Evolutionary conservation across 2,113 vertebrate genomes (phyloP).

Genomic region (Rhabdomys dilectus): DNA sequence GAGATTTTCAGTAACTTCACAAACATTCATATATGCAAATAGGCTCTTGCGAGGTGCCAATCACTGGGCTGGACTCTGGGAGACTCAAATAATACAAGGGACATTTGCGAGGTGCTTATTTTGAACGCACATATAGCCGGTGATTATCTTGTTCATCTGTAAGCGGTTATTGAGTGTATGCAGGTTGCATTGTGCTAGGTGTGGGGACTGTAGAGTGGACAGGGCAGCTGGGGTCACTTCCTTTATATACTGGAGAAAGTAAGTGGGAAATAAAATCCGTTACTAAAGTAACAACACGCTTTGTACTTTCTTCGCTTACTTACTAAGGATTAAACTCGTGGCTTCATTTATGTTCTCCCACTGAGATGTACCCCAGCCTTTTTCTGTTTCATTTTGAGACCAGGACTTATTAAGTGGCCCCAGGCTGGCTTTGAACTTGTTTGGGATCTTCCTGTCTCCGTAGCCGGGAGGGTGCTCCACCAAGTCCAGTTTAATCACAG

Average conservation of each 20-base stretch:
- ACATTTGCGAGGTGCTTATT: not conserved
- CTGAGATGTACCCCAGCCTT: no score
- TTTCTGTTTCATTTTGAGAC: not conserved
- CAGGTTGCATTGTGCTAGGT: not conserved
- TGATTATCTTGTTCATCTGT: not conserved
- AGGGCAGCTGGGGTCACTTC: not conserved
- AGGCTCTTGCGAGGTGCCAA: not conserved
- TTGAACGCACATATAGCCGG: not conserved
- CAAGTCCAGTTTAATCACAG: not conserved
- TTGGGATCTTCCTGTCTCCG: not conserved
- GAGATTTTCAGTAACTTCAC: conserved; percentile 36
- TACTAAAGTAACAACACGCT: not conserved
- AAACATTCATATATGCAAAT: not conserved
- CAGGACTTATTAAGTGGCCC: not conserved
- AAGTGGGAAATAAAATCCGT: not conserved
- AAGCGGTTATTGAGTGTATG: not conserved
- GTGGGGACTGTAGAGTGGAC: not conserved
- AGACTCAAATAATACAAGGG: not conserved
- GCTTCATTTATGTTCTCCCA: no score
- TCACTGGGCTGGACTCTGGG: not conserved
- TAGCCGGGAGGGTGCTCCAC: not conserved
- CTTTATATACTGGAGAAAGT: not conserved
- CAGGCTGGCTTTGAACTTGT: not conserved
- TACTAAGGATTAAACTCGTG: not conserved
- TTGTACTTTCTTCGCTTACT: not conserved